These are phyloP conservation scores for Drosophila quadrilineata DNA, from an alignment of 1,140 invertebrate species.

Conservation along the genomic window DNA sequence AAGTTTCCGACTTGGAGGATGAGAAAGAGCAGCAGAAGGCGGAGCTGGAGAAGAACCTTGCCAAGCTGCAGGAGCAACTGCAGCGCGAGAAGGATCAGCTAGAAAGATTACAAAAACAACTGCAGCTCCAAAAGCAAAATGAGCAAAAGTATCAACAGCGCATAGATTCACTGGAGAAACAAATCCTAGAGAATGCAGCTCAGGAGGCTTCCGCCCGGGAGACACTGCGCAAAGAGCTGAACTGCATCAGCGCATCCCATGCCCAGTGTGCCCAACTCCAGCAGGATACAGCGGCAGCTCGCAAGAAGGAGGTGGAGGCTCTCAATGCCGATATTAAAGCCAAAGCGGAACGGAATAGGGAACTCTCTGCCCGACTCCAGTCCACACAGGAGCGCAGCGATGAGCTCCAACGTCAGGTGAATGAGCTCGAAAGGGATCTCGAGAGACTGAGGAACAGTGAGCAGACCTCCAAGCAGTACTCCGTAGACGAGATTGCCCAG, in stretches of 20 bases:
- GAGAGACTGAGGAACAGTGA: constrained; percentile 64
- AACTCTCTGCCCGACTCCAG: constrained; percentile 37
- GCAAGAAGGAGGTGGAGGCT: constrained; percentile 54
- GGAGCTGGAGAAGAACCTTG: constrained; percentile 41
- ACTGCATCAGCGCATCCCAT: constrained; percentile 51
- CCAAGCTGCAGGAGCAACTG: constrained; percentile 35
- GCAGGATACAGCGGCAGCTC: constrained; percentile 39
- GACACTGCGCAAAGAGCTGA: constrained; percentile 58
- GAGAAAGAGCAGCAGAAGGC: constrained; percentile 54
- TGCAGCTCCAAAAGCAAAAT: constrained; percentile 49
- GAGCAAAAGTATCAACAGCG: constrained; percentile 50
- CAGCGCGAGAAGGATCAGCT: constrained; percentile 48
- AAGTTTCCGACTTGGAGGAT: constrained; percentile 34
- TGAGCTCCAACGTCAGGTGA: constrained; percentile 48
- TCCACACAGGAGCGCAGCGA: constrained; percentile 35
- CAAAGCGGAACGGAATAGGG: constrained; percentile 44
- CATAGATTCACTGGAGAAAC: constrained; percentile 48
- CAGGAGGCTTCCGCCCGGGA: constrained; percentile 60
- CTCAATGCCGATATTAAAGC: constrained; percentile 58
- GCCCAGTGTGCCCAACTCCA: constrained; percentile 51
- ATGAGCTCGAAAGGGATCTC: constrained; percentile 53
- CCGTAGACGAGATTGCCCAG: constrained; percentile 84
- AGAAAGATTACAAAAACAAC: constrained; percentile 37
- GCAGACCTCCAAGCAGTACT: constrained; percentile 69
- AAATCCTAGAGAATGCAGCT: constrained; percentile 51